Evolutionary conservation across 1,140 invertebrate species (phyloP), one percentile per base, ranked within the genome.

Genomic region (Drosophila tsacasi): DNA sequence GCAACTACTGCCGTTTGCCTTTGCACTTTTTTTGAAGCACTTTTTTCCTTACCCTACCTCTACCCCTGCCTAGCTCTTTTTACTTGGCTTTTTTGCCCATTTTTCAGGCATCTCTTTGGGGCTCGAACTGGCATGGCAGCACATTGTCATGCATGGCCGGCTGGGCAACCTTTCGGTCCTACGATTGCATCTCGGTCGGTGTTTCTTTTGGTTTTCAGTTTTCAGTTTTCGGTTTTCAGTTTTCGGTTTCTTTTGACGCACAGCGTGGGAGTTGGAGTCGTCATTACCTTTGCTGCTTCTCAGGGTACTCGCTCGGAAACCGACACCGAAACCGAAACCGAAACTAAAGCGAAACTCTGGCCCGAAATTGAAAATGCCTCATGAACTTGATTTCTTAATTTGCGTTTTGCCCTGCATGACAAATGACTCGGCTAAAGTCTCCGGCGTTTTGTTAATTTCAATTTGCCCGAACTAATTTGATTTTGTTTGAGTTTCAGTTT

Each of bases 331-430:
- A 84, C 60, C 62, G 81, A 85, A 84, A 63, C 40, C 50, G 71
- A 68, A 84, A 76, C 79, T 73, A 77, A 84, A 47, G 60, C 27
- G 37, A 61, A 60, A 58, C 40, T 61, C 37, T 47, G 68, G 57
- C 76, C 76, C 79, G 83, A 83, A 86, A 86, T 74, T 67, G 66
- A 76, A 86, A 83, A 67, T 62, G 73, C 65, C 64, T 73, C 64
- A 80, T 86, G 83, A 86, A 87, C 83, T 87, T 87, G 84, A 89
- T 84, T 81, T 87, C 83, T 84, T 89, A 80, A 89, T 87, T 83
- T 80, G 72, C 78, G 79, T 73, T 73, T 73, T 73, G 69, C 67
- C 54, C 54, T 37, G 54, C 69, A 73, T 83, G 55, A 62, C 67
- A 83, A 83, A 81, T 85, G 81, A 85, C 76, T 76, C 58, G 60